Base-by-base conservation (phyloP, 2,888 invertebrate genomes). In the Alitta virens region DNA sequence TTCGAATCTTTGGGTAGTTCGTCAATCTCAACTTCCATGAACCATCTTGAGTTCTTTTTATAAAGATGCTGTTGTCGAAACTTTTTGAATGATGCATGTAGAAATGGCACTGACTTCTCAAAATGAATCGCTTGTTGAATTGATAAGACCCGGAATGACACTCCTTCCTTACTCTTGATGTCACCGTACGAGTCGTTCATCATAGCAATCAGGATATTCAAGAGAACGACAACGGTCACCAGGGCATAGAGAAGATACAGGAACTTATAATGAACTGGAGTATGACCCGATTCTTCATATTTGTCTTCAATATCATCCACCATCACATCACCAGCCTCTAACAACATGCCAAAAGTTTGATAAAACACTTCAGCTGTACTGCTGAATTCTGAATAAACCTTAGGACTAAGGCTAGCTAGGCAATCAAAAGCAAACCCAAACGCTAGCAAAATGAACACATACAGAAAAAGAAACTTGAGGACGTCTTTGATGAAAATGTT, bases 401-500 rank as follows among this genome's bases (percentile, higher is more conserved):
- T 21, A 5, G 46, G 46, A 18, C 18, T 18, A 7, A 46, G n/a
- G 7, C 21, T 7, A 5, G 21, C 21, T 7, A 46, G n/a, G n/a
- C 18, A n/a, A 18, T 46, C 18, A n/a, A 46, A 46, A 46, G 46
- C 46, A 46, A 46, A 46, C 21, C 18, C n/a, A 46, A 46, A 46
- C 5, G 18, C 46, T 7, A 46, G n/a, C 18, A 76, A 61, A 12
- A 78, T 74, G 58, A 75, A 75, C 18, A 71, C 46, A 62, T 75
- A 78, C 40, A 78, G 70, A 26, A 77, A 68, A 14, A 76, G 49
- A 59, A 78, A 78, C n/a, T 74, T 68, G 12, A 72, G 42, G n/a
- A 75, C 69, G 61, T 78, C 78, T 23, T 71, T 63, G 55, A 75
- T 52, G 18, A 78, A 71, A 73, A 78, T 78, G 62, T 73, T 73